Evolutionary conservation across 2,888 invertebrate species (phyloP), one percentile per base, ranked within the genome.

Genomic region (Xestoiulus laeticollis): DNA sequence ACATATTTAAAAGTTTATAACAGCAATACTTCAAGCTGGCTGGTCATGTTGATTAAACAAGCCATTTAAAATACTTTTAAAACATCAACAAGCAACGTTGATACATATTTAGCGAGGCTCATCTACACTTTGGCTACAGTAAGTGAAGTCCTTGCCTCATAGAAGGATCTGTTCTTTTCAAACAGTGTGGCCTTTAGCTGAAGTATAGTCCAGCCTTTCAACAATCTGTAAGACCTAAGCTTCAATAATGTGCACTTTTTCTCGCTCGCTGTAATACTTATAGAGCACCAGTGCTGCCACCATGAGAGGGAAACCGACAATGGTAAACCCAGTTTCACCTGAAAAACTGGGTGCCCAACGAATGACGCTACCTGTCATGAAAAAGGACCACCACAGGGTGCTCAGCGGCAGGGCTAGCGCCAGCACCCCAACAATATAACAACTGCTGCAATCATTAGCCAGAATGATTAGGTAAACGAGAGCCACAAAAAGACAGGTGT

Each of bases 301-400:
- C 87, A 89, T 88, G 33, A 89, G 87, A 30, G 89, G 89, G 16
- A 88, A 83, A 1, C 89, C 89, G 33, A 89, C 88, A 30, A 88
- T 59, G 19, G 89, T 85, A 43, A 89, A 89, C 3, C 89, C 89
- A 30, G 89, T 88, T 78, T 89, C 89, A 6, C 89, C 89, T 19
- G 87, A 85, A 53, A 89, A 89, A n/a, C 44, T 86, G 26, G 89
- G 89, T 22, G 22, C 53, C 89, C 89, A 89, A 5, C 85, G 59
- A 26, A 87, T 87, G 0, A 85, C 86, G 68, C 12, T 68, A 12
- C 86, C 87, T 30, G 85, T 87, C 68, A 87, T 68, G 53, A 89
- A 88, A 43, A 88, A 89, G 19, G 89, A 89, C 89, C 89, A 89
- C 44, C 85, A 87, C 32, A 89, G 38, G 30, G 88, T 78, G 83